Conservation (phyloP, 2,113 vertebrate genomes). For the Xenus cinereus region DNA sequence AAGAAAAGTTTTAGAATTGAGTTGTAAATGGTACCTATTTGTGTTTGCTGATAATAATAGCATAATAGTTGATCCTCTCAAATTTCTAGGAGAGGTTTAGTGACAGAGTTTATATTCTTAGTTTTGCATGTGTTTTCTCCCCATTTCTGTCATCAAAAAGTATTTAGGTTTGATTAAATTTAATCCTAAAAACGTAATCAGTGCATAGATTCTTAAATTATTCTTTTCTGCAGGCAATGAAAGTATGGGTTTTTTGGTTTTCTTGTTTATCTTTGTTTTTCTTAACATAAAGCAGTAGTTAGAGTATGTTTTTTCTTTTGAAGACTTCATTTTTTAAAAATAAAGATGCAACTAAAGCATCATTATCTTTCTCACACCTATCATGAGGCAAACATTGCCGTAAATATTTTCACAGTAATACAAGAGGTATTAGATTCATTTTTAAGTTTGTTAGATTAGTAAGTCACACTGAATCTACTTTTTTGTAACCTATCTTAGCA, state of each 20-base stretch:
- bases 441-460: background rate
- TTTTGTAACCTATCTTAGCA: background rate
- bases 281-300: background rate
- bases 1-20: background rate
- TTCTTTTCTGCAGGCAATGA: background rate
- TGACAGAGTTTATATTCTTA: background rate
- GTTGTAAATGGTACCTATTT: background rate
- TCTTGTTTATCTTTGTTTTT: background rate
- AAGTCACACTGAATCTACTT: background rate
- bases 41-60: background rate
- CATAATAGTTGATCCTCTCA: background rate
- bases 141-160: background rate
- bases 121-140: background rate
- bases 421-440: background rate
- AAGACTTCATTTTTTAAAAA: background rate
- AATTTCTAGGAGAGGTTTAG: background rate
- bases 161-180: background rate
- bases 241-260: background rate
- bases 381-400: accelerated
- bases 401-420: background rate
- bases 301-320: background rate
- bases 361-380: background rate
- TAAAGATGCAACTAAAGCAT: background rate
- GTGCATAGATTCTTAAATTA: background rate
- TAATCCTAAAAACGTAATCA: background rate